These are phyloP conservation scores for Papilio helenus DNA, from an alignment of 1,140 invertebrate genomes.

Conservation along the genomic window DNA sequence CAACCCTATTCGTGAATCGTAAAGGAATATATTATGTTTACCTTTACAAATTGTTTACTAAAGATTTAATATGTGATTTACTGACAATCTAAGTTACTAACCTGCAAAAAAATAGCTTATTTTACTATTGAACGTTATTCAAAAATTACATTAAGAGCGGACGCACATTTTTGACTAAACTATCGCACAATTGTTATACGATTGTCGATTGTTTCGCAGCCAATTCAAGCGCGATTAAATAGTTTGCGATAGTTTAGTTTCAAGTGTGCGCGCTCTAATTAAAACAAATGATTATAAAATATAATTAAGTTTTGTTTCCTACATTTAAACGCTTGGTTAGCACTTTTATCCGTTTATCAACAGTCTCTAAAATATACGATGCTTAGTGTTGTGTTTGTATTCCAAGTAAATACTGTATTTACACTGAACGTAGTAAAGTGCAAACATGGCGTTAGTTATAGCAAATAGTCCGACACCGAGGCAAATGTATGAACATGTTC, in stretches of 20 bases:
- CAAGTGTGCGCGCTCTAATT: too few relatives aligned
- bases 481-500: constrained; percentile 1
- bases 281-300: too few relatives aligned
- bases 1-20: constrained; percentile 46
- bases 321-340: not conserved
- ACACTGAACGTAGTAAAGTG: constrained; percentile 12
- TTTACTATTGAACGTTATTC: too few relatives aligned
- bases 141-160: too few relatives aligned
- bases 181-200: too few relatives aligned
- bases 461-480: constrained; percentile 19
- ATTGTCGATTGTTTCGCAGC: too few relatives aligned
- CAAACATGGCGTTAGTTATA: constrained; percentile 14
- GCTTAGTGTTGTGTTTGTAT: not conserved
- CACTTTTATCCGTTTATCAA: constrained; percentile 2
- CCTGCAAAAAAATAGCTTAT: too few relatives aligned
- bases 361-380: not conserved
- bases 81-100: too few relatives aligned
- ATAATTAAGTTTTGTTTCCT: too few relatives aligned
- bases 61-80: not conserved
- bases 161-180: too few relatives aligned
- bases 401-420: constrained; percentile 10
- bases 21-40: constrained; percentile 34
- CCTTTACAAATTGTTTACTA: constrained; percentile 23
- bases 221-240: too few relatives aligned
- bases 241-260: too few relatives aligned